A percentile compares a stretch with the other conserved stretches of the same genome.
Conservation (phyloP, 2,797 vertebrate species). For the Diglossa cyanea region DNA sequence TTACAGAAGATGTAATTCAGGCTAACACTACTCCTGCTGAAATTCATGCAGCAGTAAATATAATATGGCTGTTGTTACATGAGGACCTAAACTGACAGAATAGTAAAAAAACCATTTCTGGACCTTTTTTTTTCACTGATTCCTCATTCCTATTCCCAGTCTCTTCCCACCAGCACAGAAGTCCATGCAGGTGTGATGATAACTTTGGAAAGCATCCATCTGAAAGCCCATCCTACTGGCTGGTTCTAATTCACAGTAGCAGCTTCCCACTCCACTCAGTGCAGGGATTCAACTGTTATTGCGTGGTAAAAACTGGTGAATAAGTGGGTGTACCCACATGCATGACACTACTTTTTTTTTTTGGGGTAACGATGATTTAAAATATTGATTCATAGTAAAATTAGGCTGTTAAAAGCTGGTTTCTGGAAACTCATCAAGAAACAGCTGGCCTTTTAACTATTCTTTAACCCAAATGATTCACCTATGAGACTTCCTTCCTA, state of each 20-base stretch:
- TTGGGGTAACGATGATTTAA: neutral
- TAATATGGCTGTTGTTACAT: fast-evolving
- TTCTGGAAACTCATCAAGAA: neutral
- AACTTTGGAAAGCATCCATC: neutral
- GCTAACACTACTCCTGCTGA: neutral
- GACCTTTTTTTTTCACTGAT: neutral
- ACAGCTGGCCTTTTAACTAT: neutral
- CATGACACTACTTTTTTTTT: neutral
- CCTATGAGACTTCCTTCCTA: neutral
- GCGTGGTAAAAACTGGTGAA: neutral
- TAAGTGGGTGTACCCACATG: neutral
- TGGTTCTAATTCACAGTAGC: neutral
- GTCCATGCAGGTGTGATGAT: neutral
- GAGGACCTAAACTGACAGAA: neutral
- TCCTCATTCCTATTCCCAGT: neutral
- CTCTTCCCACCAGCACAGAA: neutral
- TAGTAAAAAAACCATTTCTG: neutral
- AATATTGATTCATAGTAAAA: neutral
- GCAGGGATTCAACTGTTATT: neutral
- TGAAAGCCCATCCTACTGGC: neutral
- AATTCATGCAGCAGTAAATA: neutral
- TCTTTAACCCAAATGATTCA: neutral
- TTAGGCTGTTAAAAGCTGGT: neutral
- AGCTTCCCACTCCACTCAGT: neutral
- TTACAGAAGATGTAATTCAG: neutral